These are phyloP conservation scores for Chunga burmeisteri DNA, from an alignment of 2,113 vertebrate species.

Conservation along the genomic window DNA sequence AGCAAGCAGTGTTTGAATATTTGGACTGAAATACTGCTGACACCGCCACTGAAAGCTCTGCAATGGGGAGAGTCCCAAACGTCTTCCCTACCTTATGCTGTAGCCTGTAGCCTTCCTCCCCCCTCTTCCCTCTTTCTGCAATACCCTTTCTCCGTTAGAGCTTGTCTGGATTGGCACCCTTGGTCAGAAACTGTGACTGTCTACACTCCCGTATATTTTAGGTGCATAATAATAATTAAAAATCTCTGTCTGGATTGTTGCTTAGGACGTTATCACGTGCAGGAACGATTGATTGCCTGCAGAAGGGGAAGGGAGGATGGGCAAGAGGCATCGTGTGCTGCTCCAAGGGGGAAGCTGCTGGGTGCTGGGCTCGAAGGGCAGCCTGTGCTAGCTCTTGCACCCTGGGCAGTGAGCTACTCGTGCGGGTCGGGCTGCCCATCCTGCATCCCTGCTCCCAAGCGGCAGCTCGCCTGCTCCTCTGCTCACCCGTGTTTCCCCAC, in stretches of 20 bases:
- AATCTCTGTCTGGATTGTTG: neutral
- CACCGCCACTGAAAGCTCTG: neutral
- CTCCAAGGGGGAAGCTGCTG: neutral
- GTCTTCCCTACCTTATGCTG: neutral
- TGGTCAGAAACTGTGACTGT: neutral
- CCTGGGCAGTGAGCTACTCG: fast-evolving
- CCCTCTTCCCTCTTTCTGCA: neutral
- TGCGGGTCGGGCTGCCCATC: neutral
- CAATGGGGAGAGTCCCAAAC: neutral
- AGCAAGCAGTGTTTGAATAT: constrained; percentile 10
- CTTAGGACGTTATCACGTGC: neutral
- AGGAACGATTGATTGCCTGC: neutral
- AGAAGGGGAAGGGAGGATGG: neutral
- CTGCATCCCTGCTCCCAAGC: neutral
- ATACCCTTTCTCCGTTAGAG: neutral
- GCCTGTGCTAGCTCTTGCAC: fast-evolving
- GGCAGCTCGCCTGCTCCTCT: neutral
- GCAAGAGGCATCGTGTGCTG: neutral
- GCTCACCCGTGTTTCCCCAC: neutral
- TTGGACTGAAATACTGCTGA: constrained; percentile 50
- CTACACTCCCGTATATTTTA: neutral
- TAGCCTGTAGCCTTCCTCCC: neutral
- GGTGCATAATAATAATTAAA: neutral
- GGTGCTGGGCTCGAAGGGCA: neutral
- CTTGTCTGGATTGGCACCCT: neutral